Evolutionary conservation across 2,797 vertebrate species (phyloP).

Genomic region (Zenarchopterus dispar): DNA sequence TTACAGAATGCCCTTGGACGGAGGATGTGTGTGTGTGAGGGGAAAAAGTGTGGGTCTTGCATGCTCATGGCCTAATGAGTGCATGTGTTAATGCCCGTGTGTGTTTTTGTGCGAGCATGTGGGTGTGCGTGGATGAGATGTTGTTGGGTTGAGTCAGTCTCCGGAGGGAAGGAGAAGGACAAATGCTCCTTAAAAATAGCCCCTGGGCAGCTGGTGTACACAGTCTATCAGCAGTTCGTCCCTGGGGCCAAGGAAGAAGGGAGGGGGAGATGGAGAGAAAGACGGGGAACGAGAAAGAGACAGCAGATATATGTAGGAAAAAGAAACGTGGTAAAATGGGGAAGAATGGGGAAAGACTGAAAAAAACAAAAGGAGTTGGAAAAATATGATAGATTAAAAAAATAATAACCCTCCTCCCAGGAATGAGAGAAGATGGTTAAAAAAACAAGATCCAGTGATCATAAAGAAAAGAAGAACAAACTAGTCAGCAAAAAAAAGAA

Average conservation of each 20-base stretch:
- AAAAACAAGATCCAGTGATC: constrained; percentile 42
- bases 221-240: constrained; percentile 85
- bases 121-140: constrained; percentile 71
- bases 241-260: constrained; percentile 74
- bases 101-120: constrained; percentile 71
- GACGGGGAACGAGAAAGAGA: constrained; percentile 45
- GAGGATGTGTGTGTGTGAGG: constrained; percentile 65
- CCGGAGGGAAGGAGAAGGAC: constrained; percentile 83
- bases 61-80: constrained; percentile 82
- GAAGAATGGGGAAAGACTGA: constrained; percentile 53
- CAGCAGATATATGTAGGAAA: constrained; percentile 65
- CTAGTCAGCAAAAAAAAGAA: constrained; percentile 60
- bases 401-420: constrained; percentile 39
- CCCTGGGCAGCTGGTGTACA: constrained; percentile 85
- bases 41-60: constrained; percentile 73
- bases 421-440: constrained; percentile 24
- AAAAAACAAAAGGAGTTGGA: constrained; percentile 28
- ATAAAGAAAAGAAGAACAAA: constrained; percentile 58
- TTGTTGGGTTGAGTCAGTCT: constrained; percentile 84
- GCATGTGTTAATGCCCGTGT: constrained; percentile 80
- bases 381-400: constrained; percentile 25
- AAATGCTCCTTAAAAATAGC: constrained; percentile 89
- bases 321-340: constrained; percentile 72
- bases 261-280: constrained; percentile 35
- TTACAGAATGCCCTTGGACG: constrained; percentile 82